Evolutionary conservation across 2,113 vertebrate genomes (phyloP).

Genomic region (Nestor notabilis): DNA sequence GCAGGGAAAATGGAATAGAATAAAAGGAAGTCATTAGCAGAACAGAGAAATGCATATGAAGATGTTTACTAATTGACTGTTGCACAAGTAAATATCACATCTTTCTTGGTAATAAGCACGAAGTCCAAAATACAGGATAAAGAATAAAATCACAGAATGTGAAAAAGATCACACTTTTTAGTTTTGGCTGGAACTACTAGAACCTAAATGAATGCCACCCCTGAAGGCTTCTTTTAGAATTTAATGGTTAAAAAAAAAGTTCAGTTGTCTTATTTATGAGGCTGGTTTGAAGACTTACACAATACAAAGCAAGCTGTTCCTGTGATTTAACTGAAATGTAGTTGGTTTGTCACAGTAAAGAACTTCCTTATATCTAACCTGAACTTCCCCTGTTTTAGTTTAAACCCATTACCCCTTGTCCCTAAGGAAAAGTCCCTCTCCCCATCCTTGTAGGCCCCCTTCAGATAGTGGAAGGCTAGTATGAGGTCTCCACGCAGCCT

Average conservation of each 20-base stretch:
- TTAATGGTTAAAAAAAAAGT: background rate
- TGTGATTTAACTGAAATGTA: background rate
- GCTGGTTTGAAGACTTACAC: background rate
- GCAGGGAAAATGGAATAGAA: background rate
- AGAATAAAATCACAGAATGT: background rate
- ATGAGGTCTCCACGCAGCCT: background rate
- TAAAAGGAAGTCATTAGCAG: background rate
- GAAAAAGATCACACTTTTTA: background rate
- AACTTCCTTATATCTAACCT: background rate
- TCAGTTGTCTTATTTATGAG: background rate
- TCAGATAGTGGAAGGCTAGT: background rate
- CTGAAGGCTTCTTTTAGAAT: background rate
- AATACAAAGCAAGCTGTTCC: background rate
- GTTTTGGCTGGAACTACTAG: background rate
- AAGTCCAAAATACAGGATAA: background rate
- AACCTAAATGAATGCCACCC: background rate
- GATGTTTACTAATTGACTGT: background rate
- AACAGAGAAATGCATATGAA: background rate
- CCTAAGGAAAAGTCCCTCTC: background rate
- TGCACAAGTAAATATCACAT: background rate
- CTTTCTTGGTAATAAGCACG: background rate
- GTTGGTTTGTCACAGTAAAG: background rate
- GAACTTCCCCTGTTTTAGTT: background rate
- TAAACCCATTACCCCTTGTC: background rate
- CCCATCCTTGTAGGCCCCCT: background rate